A percentile compares a stretch with the other conserved stretches of the same genome.
These are phyloP conservation scores for Schrankia costaestrigalis DNA, from an alignment of 2,888 invertebrate species.

Conservation along the genomic window DNA sequence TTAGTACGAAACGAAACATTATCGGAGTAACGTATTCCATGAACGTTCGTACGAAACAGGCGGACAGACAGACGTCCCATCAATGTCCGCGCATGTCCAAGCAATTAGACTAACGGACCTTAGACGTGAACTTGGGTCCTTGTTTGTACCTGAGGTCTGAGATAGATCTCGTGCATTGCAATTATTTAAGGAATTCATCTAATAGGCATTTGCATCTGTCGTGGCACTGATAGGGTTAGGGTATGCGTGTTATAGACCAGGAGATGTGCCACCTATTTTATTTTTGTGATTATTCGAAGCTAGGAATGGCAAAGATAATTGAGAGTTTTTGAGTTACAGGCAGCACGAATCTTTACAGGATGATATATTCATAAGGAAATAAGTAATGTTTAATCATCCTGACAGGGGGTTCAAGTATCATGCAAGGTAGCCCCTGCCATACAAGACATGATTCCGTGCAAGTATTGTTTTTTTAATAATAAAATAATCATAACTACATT, in stretches of 20 bases:
- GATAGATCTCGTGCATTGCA: constrained; percentile 32
- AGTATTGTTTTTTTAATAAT: too few species aligned
- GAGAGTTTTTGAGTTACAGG: too few species aligned
- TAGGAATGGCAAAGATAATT: too few species aligned
- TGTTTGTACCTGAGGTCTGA: constrained; percentile 32
- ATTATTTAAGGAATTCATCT: constrained; percentile 28
- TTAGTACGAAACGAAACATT: constrained; percentile 43
- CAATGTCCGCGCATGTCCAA: constrained; percentile 49
- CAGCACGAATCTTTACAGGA: too few species aligned
- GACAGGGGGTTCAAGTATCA: too few species aligned
- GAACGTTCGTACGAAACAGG: constrained; percentile 43
- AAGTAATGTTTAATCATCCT: too few species aligned
- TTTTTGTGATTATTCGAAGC: too few species aligned
- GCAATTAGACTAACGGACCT: constrained; percentile 67
- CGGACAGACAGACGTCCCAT: constrained; percentile 49
- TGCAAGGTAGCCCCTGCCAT: too few species aligned
- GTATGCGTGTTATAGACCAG: constrained; percentile 1
- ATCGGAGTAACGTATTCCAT: constrained; percentile 51
- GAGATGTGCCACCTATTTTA: too few species aligned
- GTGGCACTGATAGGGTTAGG: constrained; percentile 1
- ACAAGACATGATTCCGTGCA: too few species aligned
- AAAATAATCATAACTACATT: too few species aligned
- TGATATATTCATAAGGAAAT: too few species aligned
- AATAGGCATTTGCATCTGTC: constrained; percentile 12
- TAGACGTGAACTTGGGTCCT: constrained; percentile 41